phyloP scores from a whole-genome alignment of 1,140 invertebrate species.

The Radopholus similis region DNA sequence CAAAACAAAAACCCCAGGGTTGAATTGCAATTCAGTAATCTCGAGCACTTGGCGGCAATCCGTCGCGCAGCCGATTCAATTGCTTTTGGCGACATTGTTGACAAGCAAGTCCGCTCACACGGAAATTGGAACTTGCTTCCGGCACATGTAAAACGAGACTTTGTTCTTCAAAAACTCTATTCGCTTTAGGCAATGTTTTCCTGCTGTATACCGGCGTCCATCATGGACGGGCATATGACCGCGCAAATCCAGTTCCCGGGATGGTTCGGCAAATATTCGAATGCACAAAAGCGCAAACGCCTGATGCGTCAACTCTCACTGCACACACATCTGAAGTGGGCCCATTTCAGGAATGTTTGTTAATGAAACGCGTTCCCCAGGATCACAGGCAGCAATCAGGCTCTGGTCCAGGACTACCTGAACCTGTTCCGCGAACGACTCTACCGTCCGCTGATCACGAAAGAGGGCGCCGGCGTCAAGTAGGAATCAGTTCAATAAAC shows the following conservation, averaged over 20 bases:
- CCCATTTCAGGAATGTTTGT: conserved; percentile 11
- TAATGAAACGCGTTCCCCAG: conserved; percentile 25
- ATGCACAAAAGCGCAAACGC: conserved; percentile 73
- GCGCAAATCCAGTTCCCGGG: conserved; percentile 81
- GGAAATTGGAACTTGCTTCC: conserved; percentile 86
- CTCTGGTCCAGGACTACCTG: conserved; percentile 46
- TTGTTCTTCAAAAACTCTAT: not conserved
- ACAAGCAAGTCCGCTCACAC: conserved; percentile 72
- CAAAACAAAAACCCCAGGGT: not conserved
- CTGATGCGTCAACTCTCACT: conserved; percentile 76
- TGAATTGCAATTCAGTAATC: conserved; percentile 16
- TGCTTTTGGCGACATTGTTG: conserved; percentile 78
- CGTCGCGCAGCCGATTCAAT: conserved; percentile 78
- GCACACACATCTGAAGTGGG: conserved; percentile 75
- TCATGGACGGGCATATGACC: conserved; percentile 74
- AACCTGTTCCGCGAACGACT: conserved; percentile 40
- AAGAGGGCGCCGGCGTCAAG: conserved; percentile 69
- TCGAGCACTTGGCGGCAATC: conserved; percentile 68
- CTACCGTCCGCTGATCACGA: conserved; percentile 66
- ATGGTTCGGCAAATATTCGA: conserved; percentile 93
- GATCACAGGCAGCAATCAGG: conserved; percentile 40
- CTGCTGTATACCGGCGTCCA: conserved; percentile 80
- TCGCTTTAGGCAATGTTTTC: conserved; percentile 75
- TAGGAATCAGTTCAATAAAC: conserved; percentile 22
- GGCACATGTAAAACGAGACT: conserved; percentile 67